These are phyloP conservation scores for Drosophila ironensis DNA, from an alignment of 1,140 invertebrate species.

Conservation along the genomic window DNA sequence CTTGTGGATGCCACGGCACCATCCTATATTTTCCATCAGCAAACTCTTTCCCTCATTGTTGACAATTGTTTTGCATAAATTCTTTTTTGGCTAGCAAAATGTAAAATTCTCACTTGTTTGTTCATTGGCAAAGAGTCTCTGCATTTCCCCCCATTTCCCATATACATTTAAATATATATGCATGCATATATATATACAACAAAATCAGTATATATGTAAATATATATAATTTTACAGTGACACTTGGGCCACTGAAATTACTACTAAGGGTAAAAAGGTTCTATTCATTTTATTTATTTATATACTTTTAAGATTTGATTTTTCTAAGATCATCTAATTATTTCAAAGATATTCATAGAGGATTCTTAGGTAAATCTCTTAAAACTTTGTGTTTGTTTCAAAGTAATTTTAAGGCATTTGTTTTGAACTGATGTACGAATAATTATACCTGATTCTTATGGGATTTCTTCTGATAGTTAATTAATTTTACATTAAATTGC, in stretches of 20 bases:
- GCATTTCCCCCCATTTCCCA: constrained; percentile 8
- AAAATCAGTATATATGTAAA: not conserved
- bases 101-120: constrained; percentile 54
- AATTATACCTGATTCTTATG: too few relatives aligned
- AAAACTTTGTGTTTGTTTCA: too few relatives aligned
- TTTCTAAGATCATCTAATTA: too few relatives aligned
- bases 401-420: too few relatives aligned
- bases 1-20: not conserved
- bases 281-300: too few relatives aligned
- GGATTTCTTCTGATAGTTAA: too few relatives aligned
- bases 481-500: too few relatives aligned
- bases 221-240: not conserved
- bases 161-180: not conserved
- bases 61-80: constrained; percentile 65
- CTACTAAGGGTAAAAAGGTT: too few relatives aligned
- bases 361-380: too few relatives aligned
- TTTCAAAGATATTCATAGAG: too few relatives aligned
- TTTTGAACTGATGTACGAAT: too few relatives aligned
- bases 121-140: constrained; percentile 25
- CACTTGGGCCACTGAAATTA: not conserved
- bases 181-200: not conserved
- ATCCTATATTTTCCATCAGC: not conserved
- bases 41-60: constrained; percentile 39
- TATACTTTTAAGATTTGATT: too few relatives aligned
- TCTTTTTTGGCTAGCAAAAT: constrained; percentile 53